These are phyloP conservation scores for Oncorhynchus gorbuscha DNA, from an alignment of 2,113 vertebrate species.

Conservation along the genomic window DNA sequence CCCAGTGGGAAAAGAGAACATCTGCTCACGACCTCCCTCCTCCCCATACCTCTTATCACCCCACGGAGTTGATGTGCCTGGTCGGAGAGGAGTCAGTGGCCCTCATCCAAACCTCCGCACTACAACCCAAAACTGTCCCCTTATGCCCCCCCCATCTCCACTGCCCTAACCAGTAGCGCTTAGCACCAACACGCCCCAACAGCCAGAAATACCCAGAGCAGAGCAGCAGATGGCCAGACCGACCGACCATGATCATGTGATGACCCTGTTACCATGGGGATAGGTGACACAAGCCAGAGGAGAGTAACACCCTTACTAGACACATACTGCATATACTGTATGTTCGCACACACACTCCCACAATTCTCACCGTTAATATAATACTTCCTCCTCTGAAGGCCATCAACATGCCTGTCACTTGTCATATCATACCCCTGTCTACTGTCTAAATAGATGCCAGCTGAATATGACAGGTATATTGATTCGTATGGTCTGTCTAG, in stretches of 20 bases:
- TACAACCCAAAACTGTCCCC: neutral
- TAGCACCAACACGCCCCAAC: neutral
- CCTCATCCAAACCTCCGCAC: constrained; percentile 10
- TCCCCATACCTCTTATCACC: too few relatives aligned
- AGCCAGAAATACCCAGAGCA: constrained; percentile 8
- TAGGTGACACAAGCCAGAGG: constrained; percentile 23
- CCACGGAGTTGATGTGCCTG: constrained; percentile 11
- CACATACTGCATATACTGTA: neutral
- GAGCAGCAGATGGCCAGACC: constrained; percentile 43
- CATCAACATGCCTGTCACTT: neutral
- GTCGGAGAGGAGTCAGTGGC: constrained; percentile 5
- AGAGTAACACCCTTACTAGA: constrained; percentile 10
- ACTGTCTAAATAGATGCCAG: neutral
- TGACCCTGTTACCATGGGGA: constrained; percentile 49
- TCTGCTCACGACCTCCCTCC: constrained; percentile 24
- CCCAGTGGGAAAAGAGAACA: constrained; percentile 15
- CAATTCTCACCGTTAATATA: neutral
- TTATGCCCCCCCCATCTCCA: too few relatives aligned
- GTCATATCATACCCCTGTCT: neutral
- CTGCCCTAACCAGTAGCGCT: too few relatives aligned
- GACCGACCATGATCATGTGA: constrained; percentile 7
- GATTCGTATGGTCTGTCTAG: neutral
- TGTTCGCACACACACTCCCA: constrained; percentile 6
- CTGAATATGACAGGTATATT: neutral
- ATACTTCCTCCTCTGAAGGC: neutral